Evolutionary conservation across 2,113 vertebrate species (phyloP).

Genomic region (Serilophus lunatus): DNA sequence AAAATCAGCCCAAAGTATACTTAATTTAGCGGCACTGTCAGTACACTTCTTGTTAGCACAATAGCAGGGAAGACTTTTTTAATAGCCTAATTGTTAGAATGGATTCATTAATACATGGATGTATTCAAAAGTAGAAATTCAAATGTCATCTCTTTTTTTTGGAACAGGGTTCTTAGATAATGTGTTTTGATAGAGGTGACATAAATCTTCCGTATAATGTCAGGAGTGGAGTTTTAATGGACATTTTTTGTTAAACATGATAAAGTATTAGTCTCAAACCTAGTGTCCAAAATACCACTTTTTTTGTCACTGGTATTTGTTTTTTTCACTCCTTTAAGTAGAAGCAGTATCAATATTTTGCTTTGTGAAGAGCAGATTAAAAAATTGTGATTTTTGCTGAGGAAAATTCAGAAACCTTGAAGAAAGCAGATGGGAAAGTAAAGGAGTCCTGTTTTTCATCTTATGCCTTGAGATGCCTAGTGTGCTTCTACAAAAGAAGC

Average conservation of each 20-base stretch:
- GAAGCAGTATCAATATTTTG: neutral
- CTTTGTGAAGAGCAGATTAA: neutral
- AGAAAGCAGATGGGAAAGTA: neutral
- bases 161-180: neutral
- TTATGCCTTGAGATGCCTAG: accelerated
- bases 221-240: neutral
- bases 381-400: neutral
- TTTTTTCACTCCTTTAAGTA: neutral
- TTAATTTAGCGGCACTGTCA: slow-evolving; percentile 73
- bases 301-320: neutral
- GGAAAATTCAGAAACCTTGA: neutral
- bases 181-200: neutral
- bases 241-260: neutral
- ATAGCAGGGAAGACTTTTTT: neutral
- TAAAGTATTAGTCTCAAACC: neutral
- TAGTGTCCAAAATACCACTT: neutral
- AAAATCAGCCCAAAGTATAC: slow-evolving; percentile 75
- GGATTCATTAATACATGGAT: neutral
- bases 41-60: slow-evolving; percentile 47
- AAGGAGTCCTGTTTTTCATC: neutral
- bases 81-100: slow-evolving; percentile 3
- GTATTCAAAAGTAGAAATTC: neutral
- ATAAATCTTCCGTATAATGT: neutral
- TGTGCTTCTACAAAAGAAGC: neutral
- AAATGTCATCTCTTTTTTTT: neutral